Evolutionary conservation across 2,113 vertebrate genomes (phyloP).

Genomic region (Nesogale talazaci): DNA sequence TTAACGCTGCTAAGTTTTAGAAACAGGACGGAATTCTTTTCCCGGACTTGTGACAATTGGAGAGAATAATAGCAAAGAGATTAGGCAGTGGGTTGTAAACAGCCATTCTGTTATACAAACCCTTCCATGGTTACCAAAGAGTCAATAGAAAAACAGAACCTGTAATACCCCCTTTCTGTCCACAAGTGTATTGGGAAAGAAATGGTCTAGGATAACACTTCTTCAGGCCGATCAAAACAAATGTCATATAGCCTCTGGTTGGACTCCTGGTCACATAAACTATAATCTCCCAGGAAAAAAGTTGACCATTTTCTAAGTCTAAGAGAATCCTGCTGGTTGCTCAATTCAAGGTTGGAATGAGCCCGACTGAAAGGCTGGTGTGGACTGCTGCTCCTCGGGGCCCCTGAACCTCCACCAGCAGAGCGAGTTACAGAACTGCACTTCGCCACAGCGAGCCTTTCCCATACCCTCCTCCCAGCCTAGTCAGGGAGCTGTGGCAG

Average conservation of each 20-base stretch:
- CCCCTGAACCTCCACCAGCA: neutral
- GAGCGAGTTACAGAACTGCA: neutral
- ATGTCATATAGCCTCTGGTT: neutral
- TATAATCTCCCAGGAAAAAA: constrained; percentile 24
- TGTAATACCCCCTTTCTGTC: neutral
- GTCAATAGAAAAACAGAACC: constrained; percentile 63
- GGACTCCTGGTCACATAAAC: neutral
- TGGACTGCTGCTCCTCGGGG: neutral
- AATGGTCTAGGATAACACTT: neutral
- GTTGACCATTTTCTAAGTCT: constrained; percentile 9
- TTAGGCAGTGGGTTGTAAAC: constrained; percentile 32
- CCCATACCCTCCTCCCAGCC: constrained; percentile 41
- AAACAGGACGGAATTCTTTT: constrained; percentile 23
- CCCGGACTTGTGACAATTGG: constrained; percentile 20
- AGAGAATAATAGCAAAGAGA: constrained; percentile 53
- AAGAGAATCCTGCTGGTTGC: neutral
- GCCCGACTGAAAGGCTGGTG: neutral
- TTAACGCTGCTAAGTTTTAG: constrained; percentile 3
- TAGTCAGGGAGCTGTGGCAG: constrained; percentile 57
- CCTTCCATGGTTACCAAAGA: constrained; percentile 55
- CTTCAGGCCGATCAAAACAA: neutral
- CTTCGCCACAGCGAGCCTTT: constrained; percentile 70
- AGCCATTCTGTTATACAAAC: constrained; percentile 32
- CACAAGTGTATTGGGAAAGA: neutral
- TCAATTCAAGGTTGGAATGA: constrained; percentile 33